Conservation (phyloP, 2,888 invertebrate genomes). For the Aphidius colemani region DNA sequence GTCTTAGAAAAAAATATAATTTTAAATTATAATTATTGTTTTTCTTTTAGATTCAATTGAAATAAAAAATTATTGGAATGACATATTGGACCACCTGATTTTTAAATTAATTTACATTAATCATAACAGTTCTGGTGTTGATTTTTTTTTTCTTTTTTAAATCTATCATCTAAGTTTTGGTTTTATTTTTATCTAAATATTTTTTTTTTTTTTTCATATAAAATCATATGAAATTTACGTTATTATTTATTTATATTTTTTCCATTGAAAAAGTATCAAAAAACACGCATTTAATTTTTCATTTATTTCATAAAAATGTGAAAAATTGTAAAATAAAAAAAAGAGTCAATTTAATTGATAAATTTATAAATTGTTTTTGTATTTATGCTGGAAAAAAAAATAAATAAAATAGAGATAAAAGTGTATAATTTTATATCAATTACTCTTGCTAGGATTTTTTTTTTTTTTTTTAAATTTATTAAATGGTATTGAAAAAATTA, state of each 20-base stretch:
- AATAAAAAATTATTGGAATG: constrained; percentile 7
- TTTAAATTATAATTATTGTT: no score
- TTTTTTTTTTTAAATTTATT: no score
- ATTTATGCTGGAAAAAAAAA: constrained; percentile 6
- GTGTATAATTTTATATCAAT: no score
- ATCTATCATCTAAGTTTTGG: constrained; percentile 2
- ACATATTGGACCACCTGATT: constrained; percentile 14
- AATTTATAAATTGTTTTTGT: neutral
- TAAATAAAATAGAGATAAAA: no score
- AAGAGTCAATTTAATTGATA: constrained; percentile 33
- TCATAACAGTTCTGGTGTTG: constrained; percentile 13
- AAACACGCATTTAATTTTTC: constrained; percentile 41
- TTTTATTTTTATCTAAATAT: constrained; percentile 26
- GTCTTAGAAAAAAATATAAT: no score
- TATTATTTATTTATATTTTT: neutral
- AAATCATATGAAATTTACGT: neutral
- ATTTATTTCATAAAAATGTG: constrained; percentile 42
- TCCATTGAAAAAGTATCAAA: constrained; percentile 50
- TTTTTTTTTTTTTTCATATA: constrained; percentile 16
- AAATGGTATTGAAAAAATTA: neutral
- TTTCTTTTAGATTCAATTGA: neutral
- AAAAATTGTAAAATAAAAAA: constrained; percentile 35
- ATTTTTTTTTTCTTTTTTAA: constrained; percentile 12
- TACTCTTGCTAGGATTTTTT: no score
- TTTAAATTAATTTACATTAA: constrained; percentile 8